Evolutionary conservation across 2,888 invertebrate species (phyloP), one percentile per base, ranked within the genome.

Genomic region (Cheilosia pagana): DNA sequence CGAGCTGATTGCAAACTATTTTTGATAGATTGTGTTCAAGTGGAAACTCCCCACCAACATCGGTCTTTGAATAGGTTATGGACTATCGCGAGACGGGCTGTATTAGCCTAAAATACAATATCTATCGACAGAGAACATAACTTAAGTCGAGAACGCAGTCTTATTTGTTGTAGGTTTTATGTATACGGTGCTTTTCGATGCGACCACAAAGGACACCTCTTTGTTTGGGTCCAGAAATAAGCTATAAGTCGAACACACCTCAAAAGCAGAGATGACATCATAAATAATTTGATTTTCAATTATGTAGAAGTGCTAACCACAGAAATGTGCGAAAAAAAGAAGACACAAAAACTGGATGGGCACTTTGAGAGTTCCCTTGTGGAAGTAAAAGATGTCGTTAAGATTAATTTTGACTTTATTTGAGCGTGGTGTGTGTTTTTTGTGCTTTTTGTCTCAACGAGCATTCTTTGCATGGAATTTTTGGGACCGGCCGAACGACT

Each of bases 371-470:
- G 43, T 16, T 25, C 25, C 50, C 25, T 31, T 19, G 48, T 14
- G 48, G 52, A 43, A 63, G 14, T 25, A 53, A 57, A 31, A 67
- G 59, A 76, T 67, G 68, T n/a, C 68, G 41, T 21, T 45, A 14
- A 35, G 76, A 62, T 53, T 19, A 68, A 60, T 59, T 53, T 23
- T 19, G 19, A 43, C 67, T 67, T 55, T 19, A 31, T 67, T 67
- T 31, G 28, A 43, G 25, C 28, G 57, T 39, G 39, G 23, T 59
- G 59, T 70, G 45, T 4, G 14, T 55, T 70, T 39, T 60, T 28
- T 16, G 10, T 48, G 48, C 7, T 43, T 35, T 50, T 75, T 62
- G n/a, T 16, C 19, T 48, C 21, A 19, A 31, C 48, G 5, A 53
- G 12, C 19, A 55, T 68, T 68, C 60, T 35, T 43, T n/a, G 23